phyloP scores from a whole-genome alignment of 2,888 invertebrate species.

The Tinea semifulvella region DNA sequence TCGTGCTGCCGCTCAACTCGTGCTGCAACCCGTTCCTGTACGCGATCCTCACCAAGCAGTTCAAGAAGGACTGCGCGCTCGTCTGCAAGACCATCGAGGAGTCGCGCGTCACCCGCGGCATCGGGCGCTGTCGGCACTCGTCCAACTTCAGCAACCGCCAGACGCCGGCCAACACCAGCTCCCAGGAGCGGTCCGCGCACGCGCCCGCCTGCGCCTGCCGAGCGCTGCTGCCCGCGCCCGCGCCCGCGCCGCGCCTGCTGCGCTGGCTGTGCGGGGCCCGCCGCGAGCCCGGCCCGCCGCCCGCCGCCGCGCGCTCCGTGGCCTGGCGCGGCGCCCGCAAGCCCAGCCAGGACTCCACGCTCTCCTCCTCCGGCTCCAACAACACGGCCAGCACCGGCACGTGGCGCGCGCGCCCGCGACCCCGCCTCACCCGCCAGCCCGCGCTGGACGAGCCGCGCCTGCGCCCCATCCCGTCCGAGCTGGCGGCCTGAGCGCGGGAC shows the following conservation, averaged over 20 bases:
- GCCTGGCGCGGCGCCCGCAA: conserved; percentile 92
- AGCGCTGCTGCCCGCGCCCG: conserved; percentile 63
- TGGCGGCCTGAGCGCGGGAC: conserved; percentile 75
- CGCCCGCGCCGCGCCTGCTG: conserved; percentile 65
- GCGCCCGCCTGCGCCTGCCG: conserved; percentile 67
- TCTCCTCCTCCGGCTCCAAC: conserved; percentile 87
- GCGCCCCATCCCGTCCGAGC: conserved; percentile 78
- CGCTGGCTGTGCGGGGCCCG: conserved; percentile 48
- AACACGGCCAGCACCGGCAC: conserved; percentile 92
- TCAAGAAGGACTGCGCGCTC: conserved; percentile 96
- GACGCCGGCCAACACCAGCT: conserved; percentile 88
- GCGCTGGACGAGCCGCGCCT: conserved; percentile 79
- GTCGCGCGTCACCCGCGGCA: conserved; percentile 87
- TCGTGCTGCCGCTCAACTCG: conserved; percentile 94
- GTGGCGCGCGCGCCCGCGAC: conserved; percentile 87
- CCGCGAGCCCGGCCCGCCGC: conserved; percentile 27
- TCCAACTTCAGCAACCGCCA: conserved; percentile 89
- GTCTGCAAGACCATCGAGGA: conserved; percentile 97
- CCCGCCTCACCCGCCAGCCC: conserved; percentile 80
- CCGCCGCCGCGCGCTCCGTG: conserved; percentile 79
- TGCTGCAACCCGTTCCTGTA: conserved; percentile 98
- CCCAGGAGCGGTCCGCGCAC: conserved; percentile 81
- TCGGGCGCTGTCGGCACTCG: conserved; percentile 85
- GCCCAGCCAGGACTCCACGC: conserved; percentile 90
- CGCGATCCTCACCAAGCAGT: conserved; percentile 96